These are phyloP conservation scores for Subacronicta megacephala DNA, from an alignment of 2,888 invertebrate genomes.

Conservation along the genomic window DNA sequence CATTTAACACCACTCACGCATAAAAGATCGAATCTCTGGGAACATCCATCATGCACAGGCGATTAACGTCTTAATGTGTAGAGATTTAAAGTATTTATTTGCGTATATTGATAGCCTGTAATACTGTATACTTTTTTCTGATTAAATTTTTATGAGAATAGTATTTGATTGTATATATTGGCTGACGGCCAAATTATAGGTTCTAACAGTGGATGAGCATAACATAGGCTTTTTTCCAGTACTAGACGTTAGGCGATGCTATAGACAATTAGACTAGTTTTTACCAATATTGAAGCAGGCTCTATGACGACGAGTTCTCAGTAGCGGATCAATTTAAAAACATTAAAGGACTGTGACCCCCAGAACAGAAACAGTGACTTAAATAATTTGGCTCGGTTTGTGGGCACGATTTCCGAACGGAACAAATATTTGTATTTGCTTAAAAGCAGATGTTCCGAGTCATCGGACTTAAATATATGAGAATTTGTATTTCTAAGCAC, in stretches of 20 bases:
- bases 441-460: no score
- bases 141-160: constrained; percentile 65
- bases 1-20: constrained; percentile 47
- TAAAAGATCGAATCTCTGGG: constrained; percentile 42
- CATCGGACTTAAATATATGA: no score
- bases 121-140: constrained; percentile 59
- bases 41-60: constrained; percentile 15
- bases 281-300: no score
- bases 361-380: no score
- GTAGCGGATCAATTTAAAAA: no score
- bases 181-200: constrained; percentile 68
- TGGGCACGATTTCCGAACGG: no score
- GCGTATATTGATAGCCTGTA: constrained; percentile 25
- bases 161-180: constrained; percentile 60
- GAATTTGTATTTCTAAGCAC: no score
- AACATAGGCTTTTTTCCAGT: constrained; percentile 15
- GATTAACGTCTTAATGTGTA: constrained; percentile 20
- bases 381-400: no score
- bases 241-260: constrained; percentile 8
- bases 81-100: constrained; percentile 13
- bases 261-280: no score
- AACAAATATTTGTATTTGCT: no score
- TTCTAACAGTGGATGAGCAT: constrained; percentile 47
- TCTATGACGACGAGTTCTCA: no score
- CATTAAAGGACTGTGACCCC: no score